A percentile compares a stretch with the other conserved stretches of the same genome.
These are phyloP conservation scores for Limenitis camilla DNA, from an alignment of 2,888 invertebrate species.

Conservation along the genomic window DNA sequence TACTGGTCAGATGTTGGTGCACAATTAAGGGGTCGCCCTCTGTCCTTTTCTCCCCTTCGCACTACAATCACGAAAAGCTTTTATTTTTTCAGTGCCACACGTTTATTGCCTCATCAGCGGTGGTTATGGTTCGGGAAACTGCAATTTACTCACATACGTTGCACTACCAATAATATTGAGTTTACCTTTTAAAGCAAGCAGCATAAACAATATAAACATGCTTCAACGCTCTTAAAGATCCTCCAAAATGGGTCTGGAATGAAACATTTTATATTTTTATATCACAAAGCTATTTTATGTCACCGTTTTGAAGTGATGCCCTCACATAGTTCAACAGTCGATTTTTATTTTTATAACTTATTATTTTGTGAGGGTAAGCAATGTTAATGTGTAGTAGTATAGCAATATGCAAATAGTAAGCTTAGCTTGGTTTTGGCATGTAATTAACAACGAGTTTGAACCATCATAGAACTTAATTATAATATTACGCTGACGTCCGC, in stretches of 20 bases:
- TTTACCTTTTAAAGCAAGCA: too few species aligned
- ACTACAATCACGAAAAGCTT: constrained; percentile 66
- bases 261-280: too few species aligned
- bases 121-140: constrained; percentile 42
- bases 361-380: too few species aligned
- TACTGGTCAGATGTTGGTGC: constrained; percentile 19
- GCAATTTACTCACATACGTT: constrained; percentile 34
- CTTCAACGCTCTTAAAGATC: too few species aligned
- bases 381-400: background rate
- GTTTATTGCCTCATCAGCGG: constrained; percentile 64
- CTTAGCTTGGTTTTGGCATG: constrained; percentile 11
- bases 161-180: constrained; percentile 9
- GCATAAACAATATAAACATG: too few species aligned
- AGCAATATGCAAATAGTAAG: constrained; percentile 14
- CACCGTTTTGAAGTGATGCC: too few species aligned
- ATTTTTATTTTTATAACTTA: too few species aligned
- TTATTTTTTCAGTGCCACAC: constrained; percentile 52
- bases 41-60: constrained; percentile 27
- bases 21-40: constrained; percentile 19
- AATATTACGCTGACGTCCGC: too few species aligned
- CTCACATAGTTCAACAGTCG: too few species aligned
- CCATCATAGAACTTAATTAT: constrained; percentile 9
- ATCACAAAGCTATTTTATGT: too few species aligned
- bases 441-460: constrained; percentile 12
- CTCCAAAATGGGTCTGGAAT: too few species aligned